Evolutionary conservation across 2,888 invertebrate genomes (phyloP), one percentile per base, ranked within the genome.

Genomic region (Mythimna pallens): DNA sequence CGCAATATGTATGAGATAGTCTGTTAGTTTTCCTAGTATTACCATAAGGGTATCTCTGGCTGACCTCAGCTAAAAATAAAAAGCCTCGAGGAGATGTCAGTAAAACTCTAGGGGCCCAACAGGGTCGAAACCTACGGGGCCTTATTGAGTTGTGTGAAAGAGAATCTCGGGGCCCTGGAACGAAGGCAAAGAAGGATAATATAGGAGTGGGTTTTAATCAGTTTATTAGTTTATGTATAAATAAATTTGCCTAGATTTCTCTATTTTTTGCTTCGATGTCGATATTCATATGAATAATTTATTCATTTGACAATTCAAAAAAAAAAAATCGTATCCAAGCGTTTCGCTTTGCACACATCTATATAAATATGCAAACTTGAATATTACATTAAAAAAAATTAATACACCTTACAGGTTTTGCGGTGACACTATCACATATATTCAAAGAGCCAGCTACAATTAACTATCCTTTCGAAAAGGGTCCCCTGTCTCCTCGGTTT

Each of bases 401-500:
- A 55, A 57, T 20, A 30, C 1, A 30, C 1, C 57, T 89, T 88
- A n/a, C 89, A 94, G 99, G 99, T 57, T 96, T 98, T 87, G 98
- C 97, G 52, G 97, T 99, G 0, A 98, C 98, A 0, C 87, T 99
- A 75, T 98, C 97, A 1, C 98, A 98, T 76, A 90, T 95, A 73
- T 96, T 94, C 78, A 93, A 94, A 93, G 99, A 99, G 93, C 99
- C 99, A 12, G 99, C 99, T 0, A 99, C 99, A 0, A 99, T 99
- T 86, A 99, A 99, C 94, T 99, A 99, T 93, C 99, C 99, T 0
- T 99, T 99, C 93, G 99, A 99, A 94, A 99, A 99, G 92, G 99
- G 99, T 22, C 99, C 99, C 0, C 95, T 99, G 63, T 99, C 99
- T 88, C 99, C 99, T 0, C 97, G 99, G 76, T 99, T 99, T 94